Conservation (phyloP, 2,797 vertebrate genomes). For the Poeciliopsis infans region DNA sequence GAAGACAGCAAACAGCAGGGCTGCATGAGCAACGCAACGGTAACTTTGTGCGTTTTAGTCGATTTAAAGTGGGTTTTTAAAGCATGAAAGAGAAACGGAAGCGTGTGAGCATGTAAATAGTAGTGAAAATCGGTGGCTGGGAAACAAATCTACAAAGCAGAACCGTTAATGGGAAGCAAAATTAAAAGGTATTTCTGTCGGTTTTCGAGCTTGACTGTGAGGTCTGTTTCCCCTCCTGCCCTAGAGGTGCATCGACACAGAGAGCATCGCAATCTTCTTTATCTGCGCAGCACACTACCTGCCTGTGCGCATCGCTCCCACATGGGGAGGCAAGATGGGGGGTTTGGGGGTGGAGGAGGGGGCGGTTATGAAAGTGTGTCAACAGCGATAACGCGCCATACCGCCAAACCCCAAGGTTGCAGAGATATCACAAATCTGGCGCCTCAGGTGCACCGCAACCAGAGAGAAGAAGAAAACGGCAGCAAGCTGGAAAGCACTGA, state of each 20-base stretch:
- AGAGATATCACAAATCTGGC: constrained; percentile 62
- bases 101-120: not conserved
- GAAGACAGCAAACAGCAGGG: constrained; percentile 31
- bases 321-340: fast-evolving
- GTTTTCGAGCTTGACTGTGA: constrained; percentile 32
- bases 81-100: not conserved
- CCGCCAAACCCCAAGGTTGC: constrained; percentile 43
- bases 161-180: constrained; percentile 21
- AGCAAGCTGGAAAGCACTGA: constrained; percentile 14
- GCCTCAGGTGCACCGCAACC: constrained; percentile 52
- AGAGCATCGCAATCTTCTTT: constrained; percentile 45
- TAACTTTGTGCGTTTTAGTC: not conserved
- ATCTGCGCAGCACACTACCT: constrained; percentile 57
- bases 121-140: not conserved
- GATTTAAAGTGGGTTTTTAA: constrained; percentile 3
- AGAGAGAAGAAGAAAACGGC: constrained; percentile 17
- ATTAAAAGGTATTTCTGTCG: constrained; percentile 37
- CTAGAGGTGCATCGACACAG: constrained; percentile 34
- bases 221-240: constrained; percentile 44
- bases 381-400: constrained; percentile 61
- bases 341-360: not conserved
- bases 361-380: constrained; percentile 60
- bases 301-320: constrained; percentile 42
- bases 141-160: constrained; percentile 5
- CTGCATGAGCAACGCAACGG: constrained; percentile 1